Evolutionary conservation across 2,113 vertebrate genomes (phyloP), one percentile per base, ranked within the genome.

Genomic region (Protobothrops flavoviridis): DNA sequence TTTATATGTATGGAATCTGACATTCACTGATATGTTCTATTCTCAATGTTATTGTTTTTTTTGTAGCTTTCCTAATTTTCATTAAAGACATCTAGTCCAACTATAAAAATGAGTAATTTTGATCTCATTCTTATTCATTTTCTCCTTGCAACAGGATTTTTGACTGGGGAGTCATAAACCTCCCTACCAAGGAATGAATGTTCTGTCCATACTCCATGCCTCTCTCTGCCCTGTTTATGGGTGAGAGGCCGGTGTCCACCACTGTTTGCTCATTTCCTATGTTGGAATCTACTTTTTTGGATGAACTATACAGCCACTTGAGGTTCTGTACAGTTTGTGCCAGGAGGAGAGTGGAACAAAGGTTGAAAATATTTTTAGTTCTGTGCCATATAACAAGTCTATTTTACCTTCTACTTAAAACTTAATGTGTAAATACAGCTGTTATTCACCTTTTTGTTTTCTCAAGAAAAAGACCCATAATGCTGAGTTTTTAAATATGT

Each of bases 391-490:
- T 4, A 9, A 5, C 87, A 21, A 55, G 69, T 92, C 43, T 0
- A 5, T 5, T 23, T 23, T 85, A 12, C 0, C 10, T 17, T 39
- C 89, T 2, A 0, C 5, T 33, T 11, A 9, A 91, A 92, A 20
- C 26, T 7, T 52, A 48, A n/a, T 0, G 5, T 50, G 48, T 11
- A 4, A 93, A 33, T 93, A 33, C 93, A 93, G 94, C 94, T 85
- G 91, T 93, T 95, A 94, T 91, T 95, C 95, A 95, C 90, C 29
- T 89, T 92, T 91, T 81, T 88, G 39, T 48, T 87, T 95, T 97
- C 96, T 96, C 95, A 96, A 97, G 97, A 97, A 96, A 96, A 94
- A 24, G 91, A 87, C 93, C 95, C 92, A 50, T 93, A 94, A 96
- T 1, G 0, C 88, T 33, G 52, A 33, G 74, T 57, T 90, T 39